phyloP scores from a whole-genome alignment of 2,113 vertebrate genomes.

The Neotoma lepida region DNA sequence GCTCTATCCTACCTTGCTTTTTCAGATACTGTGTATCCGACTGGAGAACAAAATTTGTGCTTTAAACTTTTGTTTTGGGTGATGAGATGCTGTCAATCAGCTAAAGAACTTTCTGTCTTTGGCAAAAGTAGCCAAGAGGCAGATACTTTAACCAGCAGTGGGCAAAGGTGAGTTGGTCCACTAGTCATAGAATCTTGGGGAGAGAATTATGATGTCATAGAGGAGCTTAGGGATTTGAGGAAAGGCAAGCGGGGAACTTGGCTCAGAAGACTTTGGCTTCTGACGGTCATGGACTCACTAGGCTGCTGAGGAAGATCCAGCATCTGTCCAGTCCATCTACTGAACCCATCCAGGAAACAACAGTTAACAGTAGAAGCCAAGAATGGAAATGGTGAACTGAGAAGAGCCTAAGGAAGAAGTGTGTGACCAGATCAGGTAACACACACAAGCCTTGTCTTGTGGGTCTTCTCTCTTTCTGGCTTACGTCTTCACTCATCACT shows the following conservation, averaged over 20 bases:
- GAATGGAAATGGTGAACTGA: background rate
- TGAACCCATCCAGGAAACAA: background rate
- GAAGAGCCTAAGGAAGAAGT: background rate
- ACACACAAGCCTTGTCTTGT: background rate
- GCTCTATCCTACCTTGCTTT: background rate
- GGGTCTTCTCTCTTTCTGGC: background rate
- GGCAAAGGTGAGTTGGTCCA: background rate
- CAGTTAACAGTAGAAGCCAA: background rate
- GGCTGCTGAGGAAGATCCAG: conserved; percentile 53
- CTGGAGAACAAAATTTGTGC: background rate
- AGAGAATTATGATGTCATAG: conserved; percentile 56
- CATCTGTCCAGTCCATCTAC: background rate
- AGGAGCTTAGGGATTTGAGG: background rate
- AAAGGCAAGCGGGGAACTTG: background rate
- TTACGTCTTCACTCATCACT: background rate
- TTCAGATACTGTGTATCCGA: background rate
- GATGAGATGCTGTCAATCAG: fast-evolving
- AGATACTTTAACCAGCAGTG: background rate
- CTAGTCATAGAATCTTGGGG: background rate
- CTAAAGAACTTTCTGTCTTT: background rate
- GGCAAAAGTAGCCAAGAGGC: background rate
- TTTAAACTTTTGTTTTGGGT: background rate
- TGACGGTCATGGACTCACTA: conserved; percentile 55
- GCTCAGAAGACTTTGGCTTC: conserved; percentile 24
- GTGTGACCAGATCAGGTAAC: conserved; percentile 58